Conservation (phyloP, 2,113 vertebrate species). For the Archocentrus centrarchus region DNA sequence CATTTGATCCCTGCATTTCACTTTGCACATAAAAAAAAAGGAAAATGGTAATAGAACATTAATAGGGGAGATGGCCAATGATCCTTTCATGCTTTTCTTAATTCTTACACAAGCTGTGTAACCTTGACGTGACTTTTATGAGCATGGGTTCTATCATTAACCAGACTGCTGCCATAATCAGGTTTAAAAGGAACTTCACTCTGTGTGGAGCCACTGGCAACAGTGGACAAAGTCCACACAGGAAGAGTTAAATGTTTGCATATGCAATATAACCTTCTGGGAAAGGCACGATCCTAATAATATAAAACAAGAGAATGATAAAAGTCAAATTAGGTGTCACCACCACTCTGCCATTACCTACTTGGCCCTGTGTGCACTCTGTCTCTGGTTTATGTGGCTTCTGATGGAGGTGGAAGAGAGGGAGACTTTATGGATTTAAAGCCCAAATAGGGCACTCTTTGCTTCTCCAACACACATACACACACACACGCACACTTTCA, state of each 20-base stretch:
- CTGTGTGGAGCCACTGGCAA: background rate
- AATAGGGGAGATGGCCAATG: background rate
- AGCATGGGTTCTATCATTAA: conserved; percentile 5
- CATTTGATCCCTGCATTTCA: background rate
- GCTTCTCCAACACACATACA: background rate
- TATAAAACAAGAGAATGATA: conserved; percentile 6
- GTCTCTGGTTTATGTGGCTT: background rate
- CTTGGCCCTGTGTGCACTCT: conserved; percentile 14
- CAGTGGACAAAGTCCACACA: conserved; percentile 28
- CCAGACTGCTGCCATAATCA: background rate
- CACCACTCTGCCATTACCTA: background rate
- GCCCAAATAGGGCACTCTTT: conserved; percentile 23
- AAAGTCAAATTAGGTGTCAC: conserved; percentile 23
- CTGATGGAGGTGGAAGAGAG: background rate
- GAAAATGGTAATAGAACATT: background rate
- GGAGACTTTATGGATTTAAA: conserved; percentile 43
- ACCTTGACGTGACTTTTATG: conserved; percentile 4
- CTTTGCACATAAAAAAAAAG: background rate
- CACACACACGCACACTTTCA: background rate
- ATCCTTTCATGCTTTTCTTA: background rate
- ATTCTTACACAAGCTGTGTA: background rate
- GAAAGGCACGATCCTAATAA: background rate
- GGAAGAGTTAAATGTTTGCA: conserved; percentile 16
- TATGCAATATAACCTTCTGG: background rate
- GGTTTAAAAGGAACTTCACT: background rate